Percentiles rank a stretch among this genome's conserved stretches.
Conservation (phyloP, 2,888 invertebrate genomes). For the Gryllus longicercus region DNA sequence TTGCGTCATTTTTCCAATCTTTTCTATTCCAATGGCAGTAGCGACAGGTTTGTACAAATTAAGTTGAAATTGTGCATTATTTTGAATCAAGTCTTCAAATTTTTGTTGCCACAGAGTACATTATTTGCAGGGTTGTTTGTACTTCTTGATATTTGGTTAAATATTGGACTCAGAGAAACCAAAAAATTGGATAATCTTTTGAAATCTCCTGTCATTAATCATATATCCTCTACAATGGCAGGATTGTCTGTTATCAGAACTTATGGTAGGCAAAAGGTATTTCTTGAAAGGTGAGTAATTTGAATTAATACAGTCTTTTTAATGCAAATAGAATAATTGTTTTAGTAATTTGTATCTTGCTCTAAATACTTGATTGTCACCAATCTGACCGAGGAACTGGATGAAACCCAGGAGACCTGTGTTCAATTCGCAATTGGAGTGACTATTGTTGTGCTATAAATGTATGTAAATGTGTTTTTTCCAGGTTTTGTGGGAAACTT, state of each 20-base stretch:
- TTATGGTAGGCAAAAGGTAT: conserved; percentile 31
- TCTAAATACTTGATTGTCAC: no score
- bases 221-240: conserved; percentile 32
- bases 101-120: background rate
- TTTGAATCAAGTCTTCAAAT: background rate
- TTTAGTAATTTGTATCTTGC: no score
- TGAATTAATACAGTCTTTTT: no score
- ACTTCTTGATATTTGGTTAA: conserved; percentile 32
- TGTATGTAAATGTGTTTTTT: conserved; percentile 36
- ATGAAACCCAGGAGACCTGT: no score
- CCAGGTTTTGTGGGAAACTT: conserved; percentile 46
- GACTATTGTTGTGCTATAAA: conserved; percentile 12
- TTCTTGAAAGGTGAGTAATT: conserved; percentile 31
- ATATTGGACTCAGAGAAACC: conserved; percentile 32
- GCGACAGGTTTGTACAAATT: conserved; percentile 27
- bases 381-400: no score
- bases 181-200: conserved; percentile 31
- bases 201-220: conserved; percentile 33
- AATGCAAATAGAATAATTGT: no score
- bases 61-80: background rate
- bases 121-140: conserved; percentile 27
- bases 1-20: conserved; percentile 46
- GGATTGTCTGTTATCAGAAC: conserved; percentile 32
- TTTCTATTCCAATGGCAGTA: conserved; percentile 45
- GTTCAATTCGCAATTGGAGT: no score